Base-by-base conservation (phyloP, 37 sponge, comb jelly and placozoan genomes). In the Ianthella basta region DNA sequence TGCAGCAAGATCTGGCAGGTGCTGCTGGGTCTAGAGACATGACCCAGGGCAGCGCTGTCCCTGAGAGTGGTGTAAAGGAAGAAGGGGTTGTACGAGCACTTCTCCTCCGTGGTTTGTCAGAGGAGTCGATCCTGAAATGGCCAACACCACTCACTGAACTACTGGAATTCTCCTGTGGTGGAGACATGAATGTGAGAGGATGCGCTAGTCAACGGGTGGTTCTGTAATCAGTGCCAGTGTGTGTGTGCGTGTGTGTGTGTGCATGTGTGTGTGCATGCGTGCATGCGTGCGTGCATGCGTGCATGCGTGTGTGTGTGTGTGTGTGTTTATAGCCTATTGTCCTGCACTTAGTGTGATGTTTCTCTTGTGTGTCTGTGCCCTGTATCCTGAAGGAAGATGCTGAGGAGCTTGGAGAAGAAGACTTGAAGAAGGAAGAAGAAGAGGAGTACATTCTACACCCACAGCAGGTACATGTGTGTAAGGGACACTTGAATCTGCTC, bases 71-170 rank as follows among this genome's bases (percentile, higher is more conserved):
- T 44, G 50, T 44, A 3, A 69, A 69, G 27, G 35, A 69, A 69
- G 70, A 69, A 30, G 34, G 8, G 18, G 34, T 69, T 34, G 35
- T 30, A 18, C 35, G 35, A 32, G 33, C 29, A 69, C 70, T 69
- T 35, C 70, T 69, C 34, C 44, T 8, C 16, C 6, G 53, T 36
- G 78, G 25, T 0, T 4, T 75, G 25, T 13, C 16, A 50, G 38
- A 13, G 25, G 78, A 75, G 5, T 1, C 40, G 53, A 75, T 75
- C 10, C 18, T 19, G 15, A 39, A 41, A 6, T 75, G 78, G 78
- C 78, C 78, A 25, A n/a, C 78, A 40, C 24, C 78, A 14, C 78
- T 75, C 3, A n/a, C 38, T 25, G 53, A 75, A 41, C 54, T 75
- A n/a, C 25, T 75, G 25, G 54, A 75, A 15, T 75, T 75, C 25